phyloP scores from a whole-genome alignment of 2,113 vertebrate species.

The Lepus europaeus region DNA sequence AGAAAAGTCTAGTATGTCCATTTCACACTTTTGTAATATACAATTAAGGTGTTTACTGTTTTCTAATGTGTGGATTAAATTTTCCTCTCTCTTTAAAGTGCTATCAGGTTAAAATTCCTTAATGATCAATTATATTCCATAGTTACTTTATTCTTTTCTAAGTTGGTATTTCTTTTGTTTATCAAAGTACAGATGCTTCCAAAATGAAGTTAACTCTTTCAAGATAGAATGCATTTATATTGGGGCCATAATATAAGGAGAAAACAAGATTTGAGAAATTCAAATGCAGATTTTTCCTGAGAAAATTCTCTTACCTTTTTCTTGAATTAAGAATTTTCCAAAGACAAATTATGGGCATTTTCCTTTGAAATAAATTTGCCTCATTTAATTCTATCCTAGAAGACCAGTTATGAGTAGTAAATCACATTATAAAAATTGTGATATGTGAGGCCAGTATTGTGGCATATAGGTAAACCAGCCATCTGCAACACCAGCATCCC shows the following conservation, averaged over 20 bases:
- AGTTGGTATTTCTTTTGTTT: not conserved
- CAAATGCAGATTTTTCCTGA: not conserved
- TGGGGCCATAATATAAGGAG: not conserved
- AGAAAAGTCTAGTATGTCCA: conserved; percentile 74
- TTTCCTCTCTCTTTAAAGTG: conserved; percentile 81
- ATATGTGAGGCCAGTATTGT: not conserved
- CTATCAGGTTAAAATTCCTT: not conserved
- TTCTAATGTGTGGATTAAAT: conserved; percentile 77
- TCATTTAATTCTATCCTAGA: not conserved
- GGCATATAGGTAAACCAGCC: no score
- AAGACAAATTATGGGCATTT: conserved; percentile 3
- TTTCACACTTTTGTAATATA: conserved; percentile 58
- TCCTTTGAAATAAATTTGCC: conserved; percentile 16
- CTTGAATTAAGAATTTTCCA: conserved; percentile 52
- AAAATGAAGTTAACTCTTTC: not conserved
- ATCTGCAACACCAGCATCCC: no score
- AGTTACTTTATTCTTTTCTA: not conserved
- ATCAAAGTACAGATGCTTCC: not conserved
- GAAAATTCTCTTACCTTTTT: conserved; percentile 1
- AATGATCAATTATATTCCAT: not conserved
- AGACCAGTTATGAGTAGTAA: not conserved
- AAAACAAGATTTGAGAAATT: conserved; percentile 25
- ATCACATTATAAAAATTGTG: not conserved
- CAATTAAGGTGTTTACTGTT: conserved; percentile 74
- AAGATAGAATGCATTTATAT: not conserved